These are phyloP conservation scores for Thyatira batis DNA, from an alignment of 2,888 invertebrate species.

Conservation along the genomic window DNA sequence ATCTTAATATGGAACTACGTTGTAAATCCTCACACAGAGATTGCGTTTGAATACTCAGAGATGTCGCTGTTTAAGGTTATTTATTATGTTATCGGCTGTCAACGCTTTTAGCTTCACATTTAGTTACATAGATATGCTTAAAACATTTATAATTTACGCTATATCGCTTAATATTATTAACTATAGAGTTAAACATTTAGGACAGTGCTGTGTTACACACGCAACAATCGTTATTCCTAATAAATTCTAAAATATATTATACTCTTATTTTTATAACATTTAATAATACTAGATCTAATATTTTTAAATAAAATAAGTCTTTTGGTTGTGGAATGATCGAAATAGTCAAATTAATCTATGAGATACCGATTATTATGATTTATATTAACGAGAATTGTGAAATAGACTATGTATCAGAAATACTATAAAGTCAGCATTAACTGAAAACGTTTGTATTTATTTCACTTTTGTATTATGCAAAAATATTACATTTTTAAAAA, in stretches of 20 bases:
- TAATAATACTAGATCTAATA: not conserved
- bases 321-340: not conserved
- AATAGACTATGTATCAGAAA: no score
- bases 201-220: slow-evolving; percentile 21
- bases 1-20: not conserved
- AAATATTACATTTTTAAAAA: no score
- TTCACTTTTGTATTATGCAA: no score
- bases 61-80: not conserved
- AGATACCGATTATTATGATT: no score
- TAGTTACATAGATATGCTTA: slow-evolving; percentile 19
- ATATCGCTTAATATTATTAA: slow-evolving; percentile 8
- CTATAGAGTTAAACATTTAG: slow-evolving; percentile 1
- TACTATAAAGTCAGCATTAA: no score
- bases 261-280: slow-evolving; percentile 8
- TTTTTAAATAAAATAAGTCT: not conserved
- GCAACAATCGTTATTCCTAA: slow-evolving; percentile 9
- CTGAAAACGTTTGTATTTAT: no score
- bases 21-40: no score
- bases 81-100: not conserved
- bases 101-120: slow-evolving; percentile 19
- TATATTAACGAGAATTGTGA: no score
- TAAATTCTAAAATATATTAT: slow-evolving; percentile 6
- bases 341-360: not conserved
- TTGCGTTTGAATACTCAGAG: not conserved
- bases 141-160: slow-evolving; percentile 15